These are phyloP conservation scores for Eristalinus sepulchralis DNA, from an alignment of 2,888 invertebrate genomes.

Conservation along the genomic window DNA sequence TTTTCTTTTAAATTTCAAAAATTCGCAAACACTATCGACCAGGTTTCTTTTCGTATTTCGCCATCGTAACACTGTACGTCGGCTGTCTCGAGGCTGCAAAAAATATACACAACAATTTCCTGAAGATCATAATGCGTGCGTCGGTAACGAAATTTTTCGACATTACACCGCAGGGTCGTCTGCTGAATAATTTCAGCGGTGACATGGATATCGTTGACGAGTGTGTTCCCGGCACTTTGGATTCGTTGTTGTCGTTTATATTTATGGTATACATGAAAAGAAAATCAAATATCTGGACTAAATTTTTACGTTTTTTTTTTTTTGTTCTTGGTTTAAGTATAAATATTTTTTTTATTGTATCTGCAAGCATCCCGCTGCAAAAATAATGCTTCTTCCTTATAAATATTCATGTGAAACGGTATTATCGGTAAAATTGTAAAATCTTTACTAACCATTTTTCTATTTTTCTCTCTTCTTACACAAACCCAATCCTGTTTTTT, in stretches of 20 bases:
- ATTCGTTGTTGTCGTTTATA: slow-evolving; percentile 80
- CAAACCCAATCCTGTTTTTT: neutral
- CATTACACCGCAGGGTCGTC: slow-evolving; percentile 85
- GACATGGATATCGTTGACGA: slow-evolving; percentile 86
- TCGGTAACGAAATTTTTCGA: slow-evolving; percentile 87
- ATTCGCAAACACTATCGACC: slow-evolving; percentile 7
- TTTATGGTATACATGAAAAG: slow-evolving; percentile 78
- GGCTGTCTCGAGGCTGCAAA: slow-evolving; percentile 84
- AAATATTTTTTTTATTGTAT: neutral
- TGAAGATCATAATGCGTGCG: slow-evolving; percentile 83
- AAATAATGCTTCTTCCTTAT: slow-evolving; percentile 18
- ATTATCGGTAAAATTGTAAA: neutral
- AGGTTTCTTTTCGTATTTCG: slow-evolving; percentile 83
- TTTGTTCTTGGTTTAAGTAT: slow-evolving; percentile 1
- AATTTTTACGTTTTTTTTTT: slow-evolving; percentile 10
- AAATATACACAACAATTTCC: slow-evolving; percentile 83
- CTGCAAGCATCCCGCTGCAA: slow-evolving; percentile 8
- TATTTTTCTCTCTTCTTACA: slow-evolving; percentile 43
- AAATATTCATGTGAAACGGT: slow-evolving; percentile 12
- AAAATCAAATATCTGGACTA: slow-evolving; percentile 15
- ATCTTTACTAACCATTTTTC: neutral
- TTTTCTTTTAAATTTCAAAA: slow-evolving; percentile 34
- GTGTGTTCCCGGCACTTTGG: slow-evolving; percentile 83
- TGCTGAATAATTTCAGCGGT: slow-evolving; percentile 86
- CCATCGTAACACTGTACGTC: slow-evolving; percentile 83